These are phyloP conservation scores for Rachycentron canadum DNA, from an alignment of 2,797 vertebrate species.

Conservation along the genomic window DNA sequence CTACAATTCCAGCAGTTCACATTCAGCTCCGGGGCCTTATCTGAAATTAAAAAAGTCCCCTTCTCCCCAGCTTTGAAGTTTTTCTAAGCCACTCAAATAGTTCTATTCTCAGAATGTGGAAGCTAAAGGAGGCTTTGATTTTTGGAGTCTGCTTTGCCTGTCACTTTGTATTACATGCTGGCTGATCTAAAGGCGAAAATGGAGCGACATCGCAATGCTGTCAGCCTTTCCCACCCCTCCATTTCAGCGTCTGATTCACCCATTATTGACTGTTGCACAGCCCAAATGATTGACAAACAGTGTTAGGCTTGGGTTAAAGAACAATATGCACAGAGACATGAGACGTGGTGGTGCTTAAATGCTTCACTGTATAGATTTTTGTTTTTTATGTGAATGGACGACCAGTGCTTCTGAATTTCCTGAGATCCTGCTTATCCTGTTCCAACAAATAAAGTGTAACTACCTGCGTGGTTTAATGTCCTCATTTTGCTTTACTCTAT, in stretches of 20 bases:
- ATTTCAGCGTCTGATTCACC: slow-evolving; percentile 59
- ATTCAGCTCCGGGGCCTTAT: slow-evolving; percentile 86
- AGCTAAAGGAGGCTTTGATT: slow-evolving; percentile 84
- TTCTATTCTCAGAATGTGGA: slow-evolving; percentile 78
- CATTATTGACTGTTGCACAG: slow-evolving; percentile 63
- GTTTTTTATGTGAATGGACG: not conserved
- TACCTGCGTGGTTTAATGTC: not conserved
- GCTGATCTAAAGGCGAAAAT: slow-evolving; percentile 76
- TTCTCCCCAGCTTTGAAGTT: slow-evolving; percentile 84
- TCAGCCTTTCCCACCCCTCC: slow-evolving; percentile 62
- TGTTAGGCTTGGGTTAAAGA: slow-evolving; percentile 19
- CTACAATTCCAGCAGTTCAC: slow-evolving; percentile 82
- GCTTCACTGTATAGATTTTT: slow-evolving; percentile 18
- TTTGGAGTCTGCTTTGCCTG: slow-evolving; percentile 80
- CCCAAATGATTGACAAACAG: slow-evolving; percentile 58
- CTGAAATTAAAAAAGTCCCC: slow-evolving; percentile 86
- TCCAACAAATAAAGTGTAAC: not conserved
- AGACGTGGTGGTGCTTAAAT: slow-evolving; percentile 14
- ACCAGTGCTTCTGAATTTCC: not conserved
- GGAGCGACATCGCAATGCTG: slow-evolving; percentile 59
- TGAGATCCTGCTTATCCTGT: not conserved
- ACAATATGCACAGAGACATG: slow-evolving; percentile 25
- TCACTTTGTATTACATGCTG: slow-evolving; percentile 81
- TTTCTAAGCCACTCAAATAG: slow-evolving; percentile 83
- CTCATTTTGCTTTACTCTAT: no score